Evolutionary conservation across 2,797 vertebrate genomes (phyloP), one percentile per base, ranked within the genome.

Genomic region (Mormyrops attenuatus): DNA sequence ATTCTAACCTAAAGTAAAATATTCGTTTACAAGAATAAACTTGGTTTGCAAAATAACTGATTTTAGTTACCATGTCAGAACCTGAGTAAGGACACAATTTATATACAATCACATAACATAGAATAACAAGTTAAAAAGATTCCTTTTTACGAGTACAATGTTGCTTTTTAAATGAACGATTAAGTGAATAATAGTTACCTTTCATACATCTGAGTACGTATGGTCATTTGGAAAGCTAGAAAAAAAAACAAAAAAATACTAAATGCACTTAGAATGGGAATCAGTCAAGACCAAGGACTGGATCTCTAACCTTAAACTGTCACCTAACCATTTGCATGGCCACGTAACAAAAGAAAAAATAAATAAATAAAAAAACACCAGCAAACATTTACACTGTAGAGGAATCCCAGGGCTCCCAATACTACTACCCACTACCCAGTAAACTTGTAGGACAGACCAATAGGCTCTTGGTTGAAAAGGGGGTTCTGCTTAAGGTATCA

Each of bases 21-120:
- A 57, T 87, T 87, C 50, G 30, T 87, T 63, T 57, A 87, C 52
- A 87, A 55, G 53, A 87, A 57, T 85, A 85, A 50, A 50, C 86
- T 87, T 80, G 41, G 44, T 50, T 34, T 73, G 47, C 8, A 88
- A 88, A 88, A 88, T n/a, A 88, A 30, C 9, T 44, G 15, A 30
- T 80, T 89, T 85, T 26, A 60, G 60, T 82, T 34, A 85, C 77
- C 52, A 26, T 15, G 9, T 89, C 22, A 66, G 11, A 85, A 84
- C 82, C 88, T 49, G 41, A 85, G 38, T 73, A 30, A 85, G 57
- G 30, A 34, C 52, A 82, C 41, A 26, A 26, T 57, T 60, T 30
- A 66, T 30, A 49, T 55, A 44, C 26, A 77, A 13, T 38, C 17
- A 82, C 30, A 82, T 82, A 50, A 89, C 66, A 77, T 34, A 57